Base-by-base conservation (phyloP, 2,113 vertebrate species). In the Crotalus viridis region DNA sequence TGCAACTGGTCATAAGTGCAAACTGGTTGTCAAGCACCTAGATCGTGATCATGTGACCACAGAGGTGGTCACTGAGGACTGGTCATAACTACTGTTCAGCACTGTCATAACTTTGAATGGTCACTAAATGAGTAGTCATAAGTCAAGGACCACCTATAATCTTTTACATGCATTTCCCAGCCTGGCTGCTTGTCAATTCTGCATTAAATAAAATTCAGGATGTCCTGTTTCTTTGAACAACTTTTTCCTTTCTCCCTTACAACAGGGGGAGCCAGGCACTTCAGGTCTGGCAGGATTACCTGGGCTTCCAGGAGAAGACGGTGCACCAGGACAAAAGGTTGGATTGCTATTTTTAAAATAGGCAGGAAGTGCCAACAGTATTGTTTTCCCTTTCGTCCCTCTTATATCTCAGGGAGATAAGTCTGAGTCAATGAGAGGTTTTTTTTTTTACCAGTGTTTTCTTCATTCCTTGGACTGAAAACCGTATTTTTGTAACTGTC, bases 261-360 rank as follows among this genome's bases (percentile, higher is more conserved):
- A 88, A 92, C 94, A 98, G 98, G 98, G 98, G 94, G 98, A 98
- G 46, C 98, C 98, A 93, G 98, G 98, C 89, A 89, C 97, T 92
- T 92, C 97, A 95, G 98, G 98, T 93, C 91, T 98, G 26, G 97
- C 97, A 91, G 98, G 98, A 28, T 95, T 98, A 74, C 98, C 98
- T 90, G 98, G 98, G 94, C 97, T 99, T 96, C 98, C 98, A 85
- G 98, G 98, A 96, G 98, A 99, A 95, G 98, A 99, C 90, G 99
- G 98, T 64, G 98, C 97, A 56, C 98, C 98, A 88, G 98, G 98
- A 91, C 98, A 98, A 96, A 99, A 99, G 98, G 98, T 98, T 96
- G 52, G 96, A 93, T 94, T 56, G 52, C 46, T 43, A 5, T 1
- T 39, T 12, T 56, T 87, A 26, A 89, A 57, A 81, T n/a, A 56